Percentiles rank a stretch among this genome's conserved stretches.
Conservation (phyloP, 2,113 vertebrate genomes). For the Xiphophorus couchianus region DNA sequence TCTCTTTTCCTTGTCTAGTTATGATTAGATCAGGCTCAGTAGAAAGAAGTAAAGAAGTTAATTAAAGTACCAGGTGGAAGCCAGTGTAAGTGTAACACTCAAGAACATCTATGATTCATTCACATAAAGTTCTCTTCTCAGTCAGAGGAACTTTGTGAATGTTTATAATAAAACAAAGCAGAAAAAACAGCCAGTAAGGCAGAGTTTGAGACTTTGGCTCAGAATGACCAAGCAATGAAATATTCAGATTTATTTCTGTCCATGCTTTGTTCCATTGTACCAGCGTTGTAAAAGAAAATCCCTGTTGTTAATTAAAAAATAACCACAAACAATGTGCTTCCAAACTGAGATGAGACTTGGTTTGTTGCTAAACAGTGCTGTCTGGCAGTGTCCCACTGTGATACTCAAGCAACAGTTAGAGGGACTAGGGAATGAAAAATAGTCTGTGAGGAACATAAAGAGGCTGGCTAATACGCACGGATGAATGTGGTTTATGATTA, state of each 20-base stretch:
- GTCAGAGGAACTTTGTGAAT: background rate
- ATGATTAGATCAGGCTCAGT: background rate
- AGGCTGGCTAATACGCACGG: conserved; percentile 40
- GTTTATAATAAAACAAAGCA: background rate
- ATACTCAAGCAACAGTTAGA: conserved; percentile 33
- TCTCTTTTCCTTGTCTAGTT: background rate
- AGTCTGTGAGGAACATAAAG: conserved; percentile 31
- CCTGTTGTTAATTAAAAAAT: background rate
- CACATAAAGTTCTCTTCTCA: background rate
- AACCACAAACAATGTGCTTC: background rate
- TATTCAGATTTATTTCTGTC: background rate
- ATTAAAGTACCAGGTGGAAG: background rate
- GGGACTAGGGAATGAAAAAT: background rate
- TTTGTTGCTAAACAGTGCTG: conserved; percentile 58
- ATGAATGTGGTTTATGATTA: conserved; percentile 57
- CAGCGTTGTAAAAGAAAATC: background rate
- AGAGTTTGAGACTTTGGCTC: background rate
- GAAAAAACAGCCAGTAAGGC: background rate
- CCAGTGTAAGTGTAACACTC: background rate
- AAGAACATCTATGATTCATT: background rate
- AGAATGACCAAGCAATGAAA: background rate
- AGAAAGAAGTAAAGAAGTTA: background rate
- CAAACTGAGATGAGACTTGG: conserved; percentile 60
- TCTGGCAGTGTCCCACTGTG: conserved; percentile 65
- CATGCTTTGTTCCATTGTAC: too few relatives aligned